These are phyloP conservation scores for Latheticus oryzae DNA, from an alignment of 2,888 invertebrate genomes.

Conservation along the genomic window DNA sequence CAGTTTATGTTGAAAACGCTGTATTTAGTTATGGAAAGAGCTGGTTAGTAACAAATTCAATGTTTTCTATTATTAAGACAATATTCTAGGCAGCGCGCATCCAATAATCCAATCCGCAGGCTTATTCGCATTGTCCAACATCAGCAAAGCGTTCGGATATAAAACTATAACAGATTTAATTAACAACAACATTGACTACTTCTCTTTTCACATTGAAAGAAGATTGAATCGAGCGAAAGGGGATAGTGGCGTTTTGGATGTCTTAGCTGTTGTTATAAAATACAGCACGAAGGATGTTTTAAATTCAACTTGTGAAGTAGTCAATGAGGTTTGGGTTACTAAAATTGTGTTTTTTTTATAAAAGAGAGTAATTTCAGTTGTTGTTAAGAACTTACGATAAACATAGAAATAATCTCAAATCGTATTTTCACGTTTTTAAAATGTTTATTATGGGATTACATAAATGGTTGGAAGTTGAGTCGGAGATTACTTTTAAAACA, in stretches of 20 bases:
- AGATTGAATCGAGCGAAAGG: conserved; percentile 73
- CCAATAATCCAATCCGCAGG: conserved; percentile 74
- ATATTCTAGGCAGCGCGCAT: conserved; percentile 72
- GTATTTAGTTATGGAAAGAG: conserved; percentile 77
- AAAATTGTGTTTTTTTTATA: not conserved
- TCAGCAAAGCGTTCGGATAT: conserved; percentile 72
- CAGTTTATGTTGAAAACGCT: conserved; percentile 74
- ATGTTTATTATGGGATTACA: conserved; percentile 74
- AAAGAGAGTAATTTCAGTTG: conserved; percentile 63
- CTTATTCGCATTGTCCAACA: conserved; percentile 69
- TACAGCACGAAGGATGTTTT: conserved; percentile 75
- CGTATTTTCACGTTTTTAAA: conserved; percentile 78
- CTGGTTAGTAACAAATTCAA: conserved; percentile 69
- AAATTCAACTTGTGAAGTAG: conserved; percentile 66
- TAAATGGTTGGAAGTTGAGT: conserved; percentile 67
- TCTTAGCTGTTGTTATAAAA: conserved; percentile 78
- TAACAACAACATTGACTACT: conserved; percentile 77
- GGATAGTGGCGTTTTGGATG: conserved; percentile 76
- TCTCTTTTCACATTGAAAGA: conserved; percentile 76
- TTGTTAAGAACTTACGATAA: conserved; percentile 72
- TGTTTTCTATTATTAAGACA: conserved; percentile 17
- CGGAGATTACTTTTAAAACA: conserved; percentile 54
- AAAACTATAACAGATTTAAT: conserved; percentile 72
- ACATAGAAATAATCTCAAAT: conserved; percentile 69
- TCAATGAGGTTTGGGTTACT: conserved; percentile 74